These are phyloP conservation scores for Poeciliopsis paucimaculata DNA, from an alignment of 2,797 vertebrate species.

Conservation along the genomic window DNA sequence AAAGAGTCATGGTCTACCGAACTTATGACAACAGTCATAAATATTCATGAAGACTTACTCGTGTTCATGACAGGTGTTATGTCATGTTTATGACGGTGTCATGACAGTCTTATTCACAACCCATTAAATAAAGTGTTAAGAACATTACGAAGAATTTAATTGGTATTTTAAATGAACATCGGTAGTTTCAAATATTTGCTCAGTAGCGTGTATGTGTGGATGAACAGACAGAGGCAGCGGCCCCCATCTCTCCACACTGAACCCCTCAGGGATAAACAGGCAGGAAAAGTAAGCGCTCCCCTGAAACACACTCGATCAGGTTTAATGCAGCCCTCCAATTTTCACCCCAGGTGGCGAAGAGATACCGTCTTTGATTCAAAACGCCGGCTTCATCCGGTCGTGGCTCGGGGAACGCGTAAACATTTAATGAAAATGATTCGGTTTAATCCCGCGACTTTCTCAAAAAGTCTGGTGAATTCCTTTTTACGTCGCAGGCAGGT, in stretches of 20 bases:
- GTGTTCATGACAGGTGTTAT: too few relatives aligned
- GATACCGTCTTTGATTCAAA: conserved; percentile 57
- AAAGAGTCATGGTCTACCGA: too few relatives aligned
- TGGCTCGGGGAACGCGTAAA: conserved; percentile 39
- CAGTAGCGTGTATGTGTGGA: conserved; percentile 16
- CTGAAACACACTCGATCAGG: conserved; percentile 55
- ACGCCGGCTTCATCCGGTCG: conserved; percentile 26
- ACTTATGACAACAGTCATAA: too few relatives aligned
- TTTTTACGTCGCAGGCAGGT: conserved; percentile 51
- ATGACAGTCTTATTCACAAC: too few relatives aligned
- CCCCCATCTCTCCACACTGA: conserved; percentile 31
- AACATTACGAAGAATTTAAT: not conserved
- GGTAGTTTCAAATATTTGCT: not conserved
- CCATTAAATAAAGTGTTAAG: too few relatives aligned
- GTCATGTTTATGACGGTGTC: too few relatives aligned
- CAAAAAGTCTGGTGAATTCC: conserved; percentile 35
- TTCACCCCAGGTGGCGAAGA: conserved; percentile 45
- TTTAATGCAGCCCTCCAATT: conserved; percentile 58
- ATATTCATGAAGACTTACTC: too few relatives aligned
- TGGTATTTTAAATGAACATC: not conserved
- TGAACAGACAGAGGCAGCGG: conserved; percentile 26
- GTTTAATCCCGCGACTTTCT: conserved; percentile 51
- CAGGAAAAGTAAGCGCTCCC: conserved; percentile 43
- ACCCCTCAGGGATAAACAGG: conserved; percentile 69
- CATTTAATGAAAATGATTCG: conserved; percentile 59